Evolutionary conservation across 2,113 vertebrate species (phyloP).

Genomic region (Todiramphus chloris): DNA sequence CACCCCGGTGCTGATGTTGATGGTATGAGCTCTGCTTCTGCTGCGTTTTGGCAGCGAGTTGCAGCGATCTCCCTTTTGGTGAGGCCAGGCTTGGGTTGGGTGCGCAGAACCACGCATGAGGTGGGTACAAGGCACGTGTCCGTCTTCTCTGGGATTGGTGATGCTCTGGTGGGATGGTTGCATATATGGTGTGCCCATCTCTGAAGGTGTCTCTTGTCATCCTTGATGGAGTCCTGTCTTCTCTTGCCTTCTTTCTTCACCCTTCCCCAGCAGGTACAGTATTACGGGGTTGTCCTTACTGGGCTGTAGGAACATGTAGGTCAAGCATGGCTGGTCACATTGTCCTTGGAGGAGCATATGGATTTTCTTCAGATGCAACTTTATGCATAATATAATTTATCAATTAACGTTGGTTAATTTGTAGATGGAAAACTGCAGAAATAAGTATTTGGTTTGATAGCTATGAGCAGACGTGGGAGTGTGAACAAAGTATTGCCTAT

Average conservation of each 20-base stretch:
- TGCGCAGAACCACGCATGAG: not conserved
- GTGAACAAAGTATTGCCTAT: fast-evolving
- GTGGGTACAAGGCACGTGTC: fast-evolving
- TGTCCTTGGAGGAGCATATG: not conserved
- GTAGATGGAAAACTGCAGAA: not conserved
- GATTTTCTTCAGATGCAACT: not conserved
- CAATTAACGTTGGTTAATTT: not conserved
- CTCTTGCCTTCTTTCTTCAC: not conserved
- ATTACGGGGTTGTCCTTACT: not conserved
- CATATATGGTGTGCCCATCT: not conserved
- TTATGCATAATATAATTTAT: not conserved
- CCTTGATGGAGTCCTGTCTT: not conserved
- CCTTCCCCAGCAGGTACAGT: not conserved
- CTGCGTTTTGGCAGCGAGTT: not conserved
- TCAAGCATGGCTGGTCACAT: not conserved
- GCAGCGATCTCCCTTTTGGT: not conserved
- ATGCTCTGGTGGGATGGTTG: not conserved
- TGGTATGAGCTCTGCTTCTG: not conserved
- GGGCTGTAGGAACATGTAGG: not conserved
- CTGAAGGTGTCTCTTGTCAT: not conserved
- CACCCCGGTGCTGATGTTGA: not conserved
- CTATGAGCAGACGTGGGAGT: fast-evolving
- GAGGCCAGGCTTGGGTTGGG: not conserved
- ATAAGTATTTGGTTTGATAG: not conserved
- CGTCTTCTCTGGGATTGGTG: not conserved